These are phyloP conservation scores for Proterorhinus semilunaris DNA, from an alignment of 2,113 vertebrate species.

Conservation along the genomic window DNA sequence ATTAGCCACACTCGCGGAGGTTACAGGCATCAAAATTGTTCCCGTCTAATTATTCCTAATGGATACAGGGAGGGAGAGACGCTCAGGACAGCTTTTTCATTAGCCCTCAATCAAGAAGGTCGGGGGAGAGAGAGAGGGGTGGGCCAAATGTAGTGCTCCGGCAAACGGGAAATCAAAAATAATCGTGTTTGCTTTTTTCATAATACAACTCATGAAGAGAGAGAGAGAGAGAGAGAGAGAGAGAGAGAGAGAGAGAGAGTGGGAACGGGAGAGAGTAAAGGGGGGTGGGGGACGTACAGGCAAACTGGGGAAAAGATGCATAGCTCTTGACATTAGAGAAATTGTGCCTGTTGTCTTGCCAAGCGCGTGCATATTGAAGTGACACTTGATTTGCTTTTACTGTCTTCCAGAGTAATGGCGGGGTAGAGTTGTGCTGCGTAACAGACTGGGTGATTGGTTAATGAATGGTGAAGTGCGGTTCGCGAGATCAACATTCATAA, in stretches of 20 bases:
- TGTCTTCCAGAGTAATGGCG: slow-evolving; percentile 61
- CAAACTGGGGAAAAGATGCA: slow-evolving; percentile 29
- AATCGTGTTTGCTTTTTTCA: slow-evolving; percentile 86
- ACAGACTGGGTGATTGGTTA: slow-evolving; percentile 66
- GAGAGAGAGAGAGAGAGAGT: slow-evolving; percentile 17
- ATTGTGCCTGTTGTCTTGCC: slow-evolving; percentile 44
- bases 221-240: neutral
- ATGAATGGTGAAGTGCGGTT: slow-evolving; percentile 63
- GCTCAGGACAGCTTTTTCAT: slow-evolving; percentile 99
- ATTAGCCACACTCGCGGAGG: slow-evolving; percentile 99
- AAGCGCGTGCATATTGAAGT: slow-evolving; percentile 39
- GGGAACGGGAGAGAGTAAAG: neutral
- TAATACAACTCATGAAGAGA: slow-evolving; percentile 57
- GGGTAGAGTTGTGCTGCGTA: slow-evolving; percentile 55
- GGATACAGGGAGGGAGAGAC: slow-evolving; percentile 98
- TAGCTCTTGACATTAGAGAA: slow-evolving; percentile 47
- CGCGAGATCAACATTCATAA: slow-evolving; percentile 41
- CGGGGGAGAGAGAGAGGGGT: slow-evolving; percentile 66
- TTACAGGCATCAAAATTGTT: slow-evolving; percentile 99
- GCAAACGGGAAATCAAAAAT: slow-evolving; percentile 88
- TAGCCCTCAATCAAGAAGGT: slow-evolving; percentile 99
- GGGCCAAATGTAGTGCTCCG: slow-evolving; percentile 92
- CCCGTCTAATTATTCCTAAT: slow-evolving; percentile 99
- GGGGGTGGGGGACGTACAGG: slow-evolving; percentile 33
- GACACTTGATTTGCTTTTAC: slow-evolving; percentile 66